Evolutionary conservation across 2,797 vertebrate species (phyloP), one percentile per base, ranked within the genome.

Genomic region (Geotria australis): DNA sequence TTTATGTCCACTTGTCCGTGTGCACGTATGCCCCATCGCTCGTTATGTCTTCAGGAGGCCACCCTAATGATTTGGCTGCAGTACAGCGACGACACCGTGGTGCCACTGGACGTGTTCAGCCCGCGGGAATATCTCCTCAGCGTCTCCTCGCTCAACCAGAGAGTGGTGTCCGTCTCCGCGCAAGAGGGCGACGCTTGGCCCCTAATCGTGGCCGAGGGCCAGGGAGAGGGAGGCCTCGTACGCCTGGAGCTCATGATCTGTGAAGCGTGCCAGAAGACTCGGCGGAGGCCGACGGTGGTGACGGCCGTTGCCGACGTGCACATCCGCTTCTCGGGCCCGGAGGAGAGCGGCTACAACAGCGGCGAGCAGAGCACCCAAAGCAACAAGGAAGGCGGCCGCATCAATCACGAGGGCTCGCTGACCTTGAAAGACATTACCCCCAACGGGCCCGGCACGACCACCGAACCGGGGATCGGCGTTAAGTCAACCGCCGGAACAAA

Each of bases 221-320:
- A 96, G 66, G 91, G 88, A 0, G 62, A 71, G 0, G 91, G 89
- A 1, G 51, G 83, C 60, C 62, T 82, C 61, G 70, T 91, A 46
- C 77, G 78, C 1, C 71, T 73, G 0, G 88, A 95, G 68, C 82
- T 98, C 72, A 80, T 78, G 64, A 98, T 98, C 65, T 76, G 80
- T 0, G 88, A 98, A 69, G 78, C 76, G 64, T 98, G 91, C 68
- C 89, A 96, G 74, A 98, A 98, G 67, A 86, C 80, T 64, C 94
- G 91, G 58, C 79, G 91, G 66, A 95, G 86, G 67, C 98, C 85
- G 0, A 65, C 95, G 60, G 77, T 96, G 47, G 80, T 77, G 14
- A 78, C 81, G 0, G 76, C 89, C 2, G 57, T 73, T 1, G 83
- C 81, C 58, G 71, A 70, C 0, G 76, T 91, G 56, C 76, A 79